phyloP scores from a whole-genome alignment of 2,888 invertebrate species.

The Drosophila quasianomalipes region DNA sequence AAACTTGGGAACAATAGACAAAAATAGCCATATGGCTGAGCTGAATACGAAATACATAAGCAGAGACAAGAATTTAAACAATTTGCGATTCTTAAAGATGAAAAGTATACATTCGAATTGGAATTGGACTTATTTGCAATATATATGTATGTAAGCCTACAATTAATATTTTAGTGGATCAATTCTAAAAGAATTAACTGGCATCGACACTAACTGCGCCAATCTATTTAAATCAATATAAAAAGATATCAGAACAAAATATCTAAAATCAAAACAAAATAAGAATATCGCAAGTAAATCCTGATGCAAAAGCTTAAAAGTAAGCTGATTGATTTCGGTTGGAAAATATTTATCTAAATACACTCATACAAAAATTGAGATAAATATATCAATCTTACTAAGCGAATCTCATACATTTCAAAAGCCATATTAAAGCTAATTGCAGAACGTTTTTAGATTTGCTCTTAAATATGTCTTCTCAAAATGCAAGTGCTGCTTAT shows the following conservation, averaged over 20 bases:
- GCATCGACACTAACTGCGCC: neutral
- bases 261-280: too few relatives aligned
- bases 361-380: neutral
- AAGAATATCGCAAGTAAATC: rapidly evolving
- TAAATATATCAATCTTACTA: neutral
- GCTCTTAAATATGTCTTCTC: neutral
- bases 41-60: conserved; percentile 8
- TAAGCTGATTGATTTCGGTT: neutral
- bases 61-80: neutral
- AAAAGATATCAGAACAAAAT: neutral
- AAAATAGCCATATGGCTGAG: conserved; percentile 39
- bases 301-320: neutral
- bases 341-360: neutral
- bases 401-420: neutral
- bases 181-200: neutral
- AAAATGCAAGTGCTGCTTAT: neutral
- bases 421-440: neutral
- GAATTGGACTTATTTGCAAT: neutral
- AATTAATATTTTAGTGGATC: neutral
- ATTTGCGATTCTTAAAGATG: neutral
- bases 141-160: neutral
- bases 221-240: neutral
- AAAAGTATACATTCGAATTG: neutral
- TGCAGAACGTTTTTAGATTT: neutral
- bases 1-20: conserved; percentile 37